A percentile compares a stretch with the other conserved stretches of the same genome.
phyloP scores from a whole-genome alignment of 1,140 invertebrate species.

The Aphelinus certus region DNA sequence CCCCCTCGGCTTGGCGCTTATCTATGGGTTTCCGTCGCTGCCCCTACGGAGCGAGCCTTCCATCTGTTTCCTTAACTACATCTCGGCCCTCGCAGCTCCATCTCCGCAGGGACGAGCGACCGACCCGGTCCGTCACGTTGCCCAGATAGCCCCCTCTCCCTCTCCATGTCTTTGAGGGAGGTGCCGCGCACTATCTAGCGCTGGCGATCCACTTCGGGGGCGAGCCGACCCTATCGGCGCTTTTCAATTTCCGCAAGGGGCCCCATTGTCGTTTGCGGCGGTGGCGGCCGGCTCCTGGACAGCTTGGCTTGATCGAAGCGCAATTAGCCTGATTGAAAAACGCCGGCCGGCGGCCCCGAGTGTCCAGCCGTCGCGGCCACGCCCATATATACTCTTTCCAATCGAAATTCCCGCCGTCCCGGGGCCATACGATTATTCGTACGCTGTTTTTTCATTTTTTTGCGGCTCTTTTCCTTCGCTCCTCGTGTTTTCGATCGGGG shows the following conservation, averaged over 20 bases:
- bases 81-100: too few relatives aligned
- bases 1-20: too few relatives aligned
- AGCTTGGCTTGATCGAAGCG: conserved; percentile 42
- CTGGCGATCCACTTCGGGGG: neutral
- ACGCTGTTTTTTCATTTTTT: neutral
- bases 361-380: neutral
- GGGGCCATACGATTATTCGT: neutral
- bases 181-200: too few relatives aligned
- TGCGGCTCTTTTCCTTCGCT: neutral
- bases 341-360: neutral
- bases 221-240: conserved; percentile 9
- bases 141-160: neutral
- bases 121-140: too few relatives aligned
- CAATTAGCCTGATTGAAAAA: conserved; percentile 47
- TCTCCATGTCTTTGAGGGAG: neutral
- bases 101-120: too few relatives aligned
- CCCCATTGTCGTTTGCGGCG: conserved; percentile 14
- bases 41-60: too few relatives aligned
- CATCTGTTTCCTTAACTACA: too few relatives aligned
- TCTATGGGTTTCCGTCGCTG: too few relatives aligned
- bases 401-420: neutral
- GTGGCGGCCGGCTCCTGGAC: too few relatives aligned
- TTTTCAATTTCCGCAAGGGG: conserved; percentile 44
- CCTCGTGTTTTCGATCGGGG: neutral
- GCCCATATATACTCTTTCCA: neutral